Base-by-base conservation (phyloP, 1,140 invertebrate species). In the Araneus ventricosus region DNA sequence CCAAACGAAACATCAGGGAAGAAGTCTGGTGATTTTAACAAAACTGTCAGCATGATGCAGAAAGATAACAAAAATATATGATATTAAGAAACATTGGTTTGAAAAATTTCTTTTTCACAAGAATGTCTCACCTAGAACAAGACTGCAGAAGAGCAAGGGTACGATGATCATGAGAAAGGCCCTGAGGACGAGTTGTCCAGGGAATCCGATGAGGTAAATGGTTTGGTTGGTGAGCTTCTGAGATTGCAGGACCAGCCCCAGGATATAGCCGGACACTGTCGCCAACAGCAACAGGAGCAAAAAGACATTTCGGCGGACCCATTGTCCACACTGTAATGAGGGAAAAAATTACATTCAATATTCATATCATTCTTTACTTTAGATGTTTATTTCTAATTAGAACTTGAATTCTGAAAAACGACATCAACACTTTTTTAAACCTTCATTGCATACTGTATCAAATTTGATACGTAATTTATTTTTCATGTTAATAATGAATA, bases 91-190 rank as follows among this genome's bases (percentile, higher is more conserved):
- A 14, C 8, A 24, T 27, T n/a, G n/a, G n/a, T n/a, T n/a, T 70
- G 10, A 70, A 70, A 24, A 52, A 14, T 27, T 14, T 14, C 8
- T 45, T 45, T 45, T 45, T 45, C 0, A 45, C 27, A n/a, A 41
- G 22, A n/a, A n/a, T 14, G 10, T 80, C 93, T 88, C 39, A 94
- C 93, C 93, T 8, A 92, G 41, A 2, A 94, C 88, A 4, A 94
- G 67, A 41, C 85, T 92, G 75, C 93, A 94, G 27, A 94, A 85
- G 4, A 94, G 82, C 20, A 94, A 63, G 3, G 94, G 94, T 5
- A 94, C 93, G 17, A 94, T 93, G 52, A 94, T 92, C 93, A 94
- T 93, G n/a, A 94, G 41, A 37, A 94, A 94, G 17, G 93, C 67
- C 41, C 93, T 70, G 24, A 94, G 80, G n/a, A 94, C 90, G 1